A percentile compares a stretch with the other conserved stretches of the same genome.
Evolutionary conservation across 2,888 invertebrate genomes (phyloP).

Genomic region (Dryomyza anilis): DNA sequence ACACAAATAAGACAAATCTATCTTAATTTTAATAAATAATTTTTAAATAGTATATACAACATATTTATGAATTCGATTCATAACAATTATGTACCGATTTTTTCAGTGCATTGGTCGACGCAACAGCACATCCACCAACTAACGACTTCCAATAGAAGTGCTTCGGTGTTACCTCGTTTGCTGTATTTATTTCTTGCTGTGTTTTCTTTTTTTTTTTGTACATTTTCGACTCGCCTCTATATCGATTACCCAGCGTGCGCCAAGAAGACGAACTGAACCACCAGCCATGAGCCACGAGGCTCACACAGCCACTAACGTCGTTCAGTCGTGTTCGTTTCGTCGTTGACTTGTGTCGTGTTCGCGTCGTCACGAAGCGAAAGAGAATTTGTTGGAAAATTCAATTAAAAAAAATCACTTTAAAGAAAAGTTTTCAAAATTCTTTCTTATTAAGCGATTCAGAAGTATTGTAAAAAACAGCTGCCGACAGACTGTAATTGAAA

Average conservation of each 20-base stretch:
- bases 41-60: no score
- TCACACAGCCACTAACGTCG: not conserved
- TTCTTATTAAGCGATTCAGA: slow-evolving; percentile 8
- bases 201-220: no score
- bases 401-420: slow-evolving; percentile 30
- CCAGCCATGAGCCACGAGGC: not conserved
- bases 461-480: slow-evolving; percentile 1
- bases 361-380: slow-evolving; percentile 31
- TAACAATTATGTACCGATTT: no score
- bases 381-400: not conserved
- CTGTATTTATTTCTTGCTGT: no score
- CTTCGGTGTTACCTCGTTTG: no score
- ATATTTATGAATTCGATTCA: no score
- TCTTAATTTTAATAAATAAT: no score
- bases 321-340: slow-evolving; percentile 57
- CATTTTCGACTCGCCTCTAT: slow-evolving; percentile 9
- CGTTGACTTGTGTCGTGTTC: slow-evolving; percentile 46
- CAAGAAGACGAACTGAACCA: not conserved
- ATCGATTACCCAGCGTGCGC: slow-evolving; percentile 25
- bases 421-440: slow-evolving; percentile 34
- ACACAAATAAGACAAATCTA: no score
- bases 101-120: no score
- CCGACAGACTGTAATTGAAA: slow-evolving; percentile 8
- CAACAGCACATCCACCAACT: slow-evolving; percentile 28
- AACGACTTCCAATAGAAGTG: slow-evolving; percentile 25